These are phyloP conservation scores for Philotrypesis tridentata DNA, from an alignment of 1,140 invertebrate genomes.

Conservation along the genomic window DNA sequence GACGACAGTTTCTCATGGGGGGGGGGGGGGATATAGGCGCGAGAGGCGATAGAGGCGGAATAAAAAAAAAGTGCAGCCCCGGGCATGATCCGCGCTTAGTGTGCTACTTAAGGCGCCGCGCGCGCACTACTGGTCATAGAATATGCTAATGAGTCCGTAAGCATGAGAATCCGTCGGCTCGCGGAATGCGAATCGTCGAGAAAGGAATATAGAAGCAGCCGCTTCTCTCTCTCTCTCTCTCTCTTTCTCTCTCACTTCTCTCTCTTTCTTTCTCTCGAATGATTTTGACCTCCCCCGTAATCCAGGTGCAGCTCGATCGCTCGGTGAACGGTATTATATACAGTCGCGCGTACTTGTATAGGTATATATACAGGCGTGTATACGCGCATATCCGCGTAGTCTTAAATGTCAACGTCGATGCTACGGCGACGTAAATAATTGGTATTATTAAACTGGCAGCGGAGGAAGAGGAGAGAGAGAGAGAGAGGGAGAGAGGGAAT, in stretches of 20 bases:
- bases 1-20: background rate
- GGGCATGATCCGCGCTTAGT: background rate
- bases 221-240: background rate
- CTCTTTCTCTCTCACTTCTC: background rate
- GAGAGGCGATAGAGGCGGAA: background rate
- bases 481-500: background rate
- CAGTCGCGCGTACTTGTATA: no score
- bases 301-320: conserved; percentile 26
- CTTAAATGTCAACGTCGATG: conserved; percentile 71
- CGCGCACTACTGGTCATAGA: conserved; percentile 30
- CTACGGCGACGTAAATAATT: conserved; percentile 68
- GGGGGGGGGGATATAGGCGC: no score
- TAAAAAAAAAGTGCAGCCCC: background rate
- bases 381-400: conserved; percentile 26
- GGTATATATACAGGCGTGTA: background rate
- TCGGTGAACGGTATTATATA: background rate
- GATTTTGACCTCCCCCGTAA: conserved; percentile 44
- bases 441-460: conserved; percentile 65
- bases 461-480: conserved; percentile 49
- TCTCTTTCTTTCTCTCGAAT: background rate
- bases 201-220: background rate
- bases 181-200: background rate
- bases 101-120: conserved; percentile 2
- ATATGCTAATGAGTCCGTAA: conserved; percentile 2
- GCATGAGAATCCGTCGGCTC: conserved; percentile 9